Conservation (phyloP, 2,113 vertebrate genomes). For the Helogale parvula region DNA sequence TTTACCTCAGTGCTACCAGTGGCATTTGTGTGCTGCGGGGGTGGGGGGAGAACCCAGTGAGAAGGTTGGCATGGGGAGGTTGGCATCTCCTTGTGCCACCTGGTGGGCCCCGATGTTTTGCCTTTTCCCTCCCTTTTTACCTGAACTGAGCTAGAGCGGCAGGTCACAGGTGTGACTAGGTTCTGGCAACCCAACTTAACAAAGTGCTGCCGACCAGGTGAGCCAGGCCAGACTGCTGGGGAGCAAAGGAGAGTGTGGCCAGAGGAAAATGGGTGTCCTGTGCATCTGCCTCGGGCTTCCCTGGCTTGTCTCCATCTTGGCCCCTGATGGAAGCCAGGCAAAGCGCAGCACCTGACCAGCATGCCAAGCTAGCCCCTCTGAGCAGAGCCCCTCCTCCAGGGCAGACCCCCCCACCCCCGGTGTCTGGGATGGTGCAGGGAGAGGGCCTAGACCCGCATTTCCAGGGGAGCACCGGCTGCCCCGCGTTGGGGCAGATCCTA, state of each 20-base stretch:
- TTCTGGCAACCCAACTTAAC: background rate
- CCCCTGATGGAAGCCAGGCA: conserved; percentile 1
- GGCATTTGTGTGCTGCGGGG: background rate
- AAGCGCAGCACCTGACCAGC: background rate
- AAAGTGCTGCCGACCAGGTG: conserved; percentile 8
- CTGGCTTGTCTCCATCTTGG: background rate
- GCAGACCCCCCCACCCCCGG: too few species aligned
- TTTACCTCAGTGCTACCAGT: background rate
- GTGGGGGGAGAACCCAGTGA: background rate
- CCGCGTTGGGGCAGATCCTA: background rate
- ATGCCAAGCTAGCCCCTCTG: background rate
- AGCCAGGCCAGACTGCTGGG: conserved; percentile 3
- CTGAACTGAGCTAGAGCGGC: background rate
- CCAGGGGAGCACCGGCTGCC: background rate
- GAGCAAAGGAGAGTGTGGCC: background rate
- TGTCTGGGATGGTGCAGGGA: background rate
- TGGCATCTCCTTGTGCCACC: background rate
- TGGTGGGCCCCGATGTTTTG: background rate
- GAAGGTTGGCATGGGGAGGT: background rate
- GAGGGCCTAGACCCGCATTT: background rate
- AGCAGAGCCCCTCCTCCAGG: too few species aligned
- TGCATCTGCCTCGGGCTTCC: background rate
- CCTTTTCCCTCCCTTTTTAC: background rate
- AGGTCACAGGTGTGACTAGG: conserved; percentile 65
- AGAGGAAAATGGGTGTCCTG: background rate